A percentile compares a stretch with the other conserved stretches of the same genome.
These are phyloP conservation scores for Recurvirostra avosetta DNA, from an alignment of 2,113 vertebrate species.

Conservation along the genomic window DNA sequence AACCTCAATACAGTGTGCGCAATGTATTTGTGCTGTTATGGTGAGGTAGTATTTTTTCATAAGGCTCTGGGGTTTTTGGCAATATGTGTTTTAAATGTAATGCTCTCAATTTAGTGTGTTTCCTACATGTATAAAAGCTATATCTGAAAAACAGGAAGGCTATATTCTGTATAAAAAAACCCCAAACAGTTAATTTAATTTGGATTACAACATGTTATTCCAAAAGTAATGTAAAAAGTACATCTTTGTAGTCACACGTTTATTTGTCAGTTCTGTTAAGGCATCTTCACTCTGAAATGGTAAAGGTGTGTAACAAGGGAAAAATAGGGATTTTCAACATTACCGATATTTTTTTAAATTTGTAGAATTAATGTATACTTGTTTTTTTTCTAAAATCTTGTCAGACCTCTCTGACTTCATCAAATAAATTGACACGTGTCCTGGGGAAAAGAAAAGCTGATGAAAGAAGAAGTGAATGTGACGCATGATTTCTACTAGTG, in stretches of 20 bases:
- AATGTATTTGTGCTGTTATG: not conserved
- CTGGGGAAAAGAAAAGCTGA: not conserved
- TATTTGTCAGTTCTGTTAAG: not conserved
- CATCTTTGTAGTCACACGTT: not conserved
- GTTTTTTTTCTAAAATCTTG: not conserved
- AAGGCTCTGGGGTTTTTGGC: not conserved
- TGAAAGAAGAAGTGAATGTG: not conserved
- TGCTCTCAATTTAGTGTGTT: not conserved
- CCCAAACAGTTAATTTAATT: not conserved
- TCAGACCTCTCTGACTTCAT: not conserved
- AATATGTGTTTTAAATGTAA: not conserved
- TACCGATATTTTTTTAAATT: not conserved
- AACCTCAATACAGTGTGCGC: not conserved
- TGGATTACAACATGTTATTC: not conserved
- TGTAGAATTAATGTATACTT: not conserved
- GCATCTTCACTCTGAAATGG: not conserved
- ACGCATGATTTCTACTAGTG: not conserved
- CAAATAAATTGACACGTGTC: not conserved
- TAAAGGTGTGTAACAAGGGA: not conserved
- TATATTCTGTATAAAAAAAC: not conserved
- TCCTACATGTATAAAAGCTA: not conserved
- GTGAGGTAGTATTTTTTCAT: not conserved
- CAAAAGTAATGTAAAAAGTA: not conserved
- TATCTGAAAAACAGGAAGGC: not conserved
- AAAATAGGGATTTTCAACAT: not conserved